A percentile compares a stretch with the other conserved stretches of the same genome.
phyloP scores from a whole-genome alignment of 2,797 vertebrate genomes.

The Xiphophorus birchmanni region DNA sequence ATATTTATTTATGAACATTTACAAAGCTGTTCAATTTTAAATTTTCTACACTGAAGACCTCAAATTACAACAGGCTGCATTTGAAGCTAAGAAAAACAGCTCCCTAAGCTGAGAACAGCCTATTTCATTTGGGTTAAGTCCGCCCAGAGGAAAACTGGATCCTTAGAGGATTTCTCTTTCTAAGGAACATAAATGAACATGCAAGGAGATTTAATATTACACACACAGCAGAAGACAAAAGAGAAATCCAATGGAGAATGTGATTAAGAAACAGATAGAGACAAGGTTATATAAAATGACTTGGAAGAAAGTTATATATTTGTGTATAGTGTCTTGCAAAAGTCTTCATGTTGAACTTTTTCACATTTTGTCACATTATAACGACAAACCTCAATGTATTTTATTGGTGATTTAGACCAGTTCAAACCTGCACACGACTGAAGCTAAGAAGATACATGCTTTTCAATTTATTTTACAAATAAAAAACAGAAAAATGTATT shows the following conservation, averaged over 20 bases:
- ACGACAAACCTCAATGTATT: background rate
- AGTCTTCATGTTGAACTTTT: background rate
- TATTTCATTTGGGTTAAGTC: constrained; percentile 73
- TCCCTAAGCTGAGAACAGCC: constrained; percentile 59
- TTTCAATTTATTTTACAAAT: background rate
- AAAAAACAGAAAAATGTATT: background rate
- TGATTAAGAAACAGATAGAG: constrained; percentile 22
- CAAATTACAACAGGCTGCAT: constrained; percentile 44
- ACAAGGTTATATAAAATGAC: constrained; percentile 6
- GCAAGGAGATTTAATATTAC: constrained; percentile 44
- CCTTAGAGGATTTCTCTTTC: constrained; percentile 72
- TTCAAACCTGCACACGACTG: background rate
- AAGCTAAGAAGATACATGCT: background rate
- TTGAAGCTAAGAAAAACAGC: constrained; percentile 46
- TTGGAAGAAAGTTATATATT: background rate
- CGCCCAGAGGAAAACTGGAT: constrained; percentile 59
- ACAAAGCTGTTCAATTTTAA: background rate
- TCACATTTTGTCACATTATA: background rate
- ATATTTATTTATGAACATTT: background rate
- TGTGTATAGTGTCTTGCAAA: background rate
- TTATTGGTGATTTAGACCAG: background rate
- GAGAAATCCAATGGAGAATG: constrained; percentile 12
- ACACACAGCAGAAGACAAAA: constrained; percentile 27
- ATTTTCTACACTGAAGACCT: constrained; percentile 12
- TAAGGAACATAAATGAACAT: constrained; percentile 65